These are phyloP conservation scores for Drosophila pallidifrons DNA, from an alignment of 1,140 invertebrate genomes.

Conservation along the genomic window DNA sequence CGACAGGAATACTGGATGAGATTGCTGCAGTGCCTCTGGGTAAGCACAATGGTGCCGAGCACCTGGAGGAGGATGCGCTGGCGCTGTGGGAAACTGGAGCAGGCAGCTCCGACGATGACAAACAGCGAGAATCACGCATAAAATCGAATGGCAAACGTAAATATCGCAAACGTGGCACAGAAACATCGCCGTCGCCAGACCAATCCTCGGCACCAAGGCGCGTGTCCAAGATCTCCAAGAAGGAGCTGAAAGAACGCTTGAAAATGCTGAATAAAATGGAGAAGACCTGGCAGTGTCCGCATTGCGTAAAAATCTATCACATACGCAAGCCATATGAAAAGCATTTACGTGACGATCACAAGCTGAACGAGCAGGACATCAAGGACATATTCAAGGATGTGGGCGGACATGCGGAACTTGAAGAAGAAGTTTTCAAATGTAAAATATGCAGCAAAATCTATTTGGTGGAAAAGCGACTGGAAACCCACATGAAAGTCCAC, in stretches of 20 bases:
- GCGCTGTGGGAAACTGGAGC: constrained; percentile 42
- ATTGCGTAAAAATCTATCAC: constrained; percentile 81
- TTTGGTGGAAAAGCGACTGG: constrained; percentile 77
- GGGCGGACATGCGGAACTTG: constrained; percentile 60
- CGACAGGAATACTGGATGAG: constrained; percentile 68
- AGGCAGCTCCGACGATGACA: constrained; percentile 21
- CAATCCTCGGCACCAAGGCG: constrained; percentile 52
- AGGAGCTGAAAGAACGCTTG: constrained; percentile 74
- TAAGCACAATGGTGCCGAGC: constrained; percentile 44
- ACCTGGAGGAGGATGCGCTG: constrained; percentile 72
- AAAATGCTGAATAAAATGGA: constrained; percentile 79
- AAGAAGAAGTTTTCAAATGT: constrained; percentile 79
- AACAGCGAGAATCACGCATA: background rate
- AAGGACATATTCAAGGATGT: constrained; percentile 74
- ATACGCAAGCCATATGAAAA: constrained; percentile 82
- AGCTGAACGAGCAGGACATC: constrained; percentile 63
- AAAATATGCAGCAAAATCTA: constrained; percentile 80
- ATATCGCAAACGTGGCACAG: constrained; percentile 59
- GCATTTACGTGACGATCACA: constrained; percentile 78
- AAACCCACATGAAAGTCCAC: constrained; percentile 75
- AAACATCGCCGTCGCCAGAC: constrained; percentile 29
- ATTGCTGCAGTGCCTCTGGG: constrained; percentile 72
- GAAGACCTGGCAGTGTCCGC: constrained; percentile 76
- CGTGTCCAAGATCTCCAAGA: constrained; percentile 70
- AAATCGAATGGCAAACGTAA: constrained; percentile 59